These are phyloP conservation scores for Tragopan temminckii DNA, from an alignment of 2,797 vertebrate species.

Conservation along the genomic window DNA sequence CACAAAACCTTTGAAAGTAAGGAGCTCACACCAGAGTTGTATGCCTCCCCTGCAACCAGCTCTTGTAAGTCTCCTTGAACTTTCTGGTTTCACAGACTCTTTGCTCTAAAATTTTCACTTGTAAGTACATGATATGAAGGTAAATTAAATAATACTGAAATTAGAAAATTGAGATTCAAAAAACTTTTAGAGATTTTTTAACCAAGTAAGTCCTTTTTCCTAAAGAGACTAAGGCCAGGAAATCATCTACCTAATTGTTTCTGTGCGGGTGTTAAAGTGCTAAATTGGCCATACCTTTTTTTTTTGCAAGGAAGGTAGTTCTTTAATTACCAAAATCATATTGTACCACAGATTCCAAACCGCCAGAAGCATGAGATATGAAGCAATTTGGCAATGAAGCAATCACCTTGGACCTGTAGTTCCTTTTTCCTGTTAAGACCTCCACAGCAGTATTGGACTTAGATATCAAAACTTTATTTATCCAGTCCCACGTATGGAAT, in stretches of 20 bases:
- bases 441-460: not conserved
- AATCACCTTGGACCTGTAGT: not conserved
- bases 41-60: not conserved
- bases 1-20: not conserved
- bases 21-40: not conserved
- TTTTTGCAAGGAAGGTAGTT: not conserved
- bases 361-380: not conserved
- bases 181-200: not conserved
- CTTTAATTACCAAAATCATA: not conserved
- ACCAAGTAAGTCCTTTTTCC: not conserved
- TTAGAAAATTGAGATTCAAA: not conserved
- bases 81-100: not conserved
- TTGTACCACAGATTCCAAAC: not conserved
- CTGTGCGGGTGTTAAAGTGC: not conserved
- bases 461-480: conserved; percentile 47
- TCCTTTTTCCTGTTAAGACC: not conserved
- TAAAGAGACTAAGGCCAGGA: not conserved
- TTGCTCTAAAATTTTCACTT: not conserved
- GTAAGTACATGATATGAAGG: not conserved
- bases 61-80: not conserved
- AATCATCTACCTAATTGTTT: not conserved
- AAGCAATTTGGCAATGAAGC: not conserved
- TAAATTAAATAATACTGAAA: not conserved
- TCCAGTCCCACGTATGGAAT: conserved; percentile 5
- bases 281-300: not conserved